Base-by-base conservation (phyloP, 2,888 invertebrate genomes). In the Sepioteuthis lessoniana region DNA sequence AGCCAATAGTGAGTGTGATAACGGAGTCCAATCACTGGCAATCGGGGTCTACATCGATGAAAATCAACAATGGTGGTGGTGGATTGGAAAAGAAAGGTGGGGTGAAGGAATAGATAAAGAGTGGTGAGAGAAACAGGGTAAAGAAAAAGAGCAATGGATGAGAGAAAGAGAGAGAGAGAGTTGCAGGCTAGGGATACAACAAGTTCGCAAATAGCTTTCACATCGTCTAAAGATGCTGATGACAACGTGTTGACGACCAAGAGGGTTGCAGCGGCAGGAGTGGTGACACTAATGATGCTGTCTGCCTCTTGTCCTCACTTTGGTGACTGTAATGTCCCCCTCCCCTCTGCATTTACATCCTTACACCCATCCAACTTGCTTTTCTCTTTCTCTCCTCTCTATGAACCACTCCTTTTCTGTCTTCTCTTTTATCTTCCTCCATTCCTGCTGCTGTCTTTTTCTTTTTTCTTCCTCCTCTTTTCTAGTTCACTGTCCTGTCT, bases 11-110 rank as follows among this genome's bases (percentile, higher is more conserved):
- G 16, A 76, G 76, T 76, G 76, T n/a, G 76, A 76, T 76, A 76
- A 76, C 76, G 1, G n/a, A 76, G 76, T 76, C 76, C 76, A 76
- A 35, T 76, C 76, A n/a, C 10, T 76, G 76, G 76, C 76, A 76
- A 35, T 76, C n/a, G 76, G 76, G n/a, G 76, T n/a, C 76, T 76
- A n/a, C n/a, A 76, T 76, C 76, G 76, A 76, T 76, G n/a, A 76
- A 76, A 35, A 76, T 76, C 76, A 76, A 35, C 76, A 76, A n/a
- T 35, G 76, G 25, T 55, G 55, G 55, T 50, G 16, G 50, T 21
- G 50, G 50, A 19, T 21, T 21, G 55, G 25, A 7, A 4, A 21
- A 55, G 21, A 25, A 21, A 55, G 5, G 55, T 21, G 50, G 21
- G 25, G 55, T 55, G 55, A 55, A 25, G 55, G 0, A 21, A 25